Evolutionary conservation across 2,797 vertebrate genomes (phyloP).

Genomic region (Aeoliscus strigatus): DNA sequence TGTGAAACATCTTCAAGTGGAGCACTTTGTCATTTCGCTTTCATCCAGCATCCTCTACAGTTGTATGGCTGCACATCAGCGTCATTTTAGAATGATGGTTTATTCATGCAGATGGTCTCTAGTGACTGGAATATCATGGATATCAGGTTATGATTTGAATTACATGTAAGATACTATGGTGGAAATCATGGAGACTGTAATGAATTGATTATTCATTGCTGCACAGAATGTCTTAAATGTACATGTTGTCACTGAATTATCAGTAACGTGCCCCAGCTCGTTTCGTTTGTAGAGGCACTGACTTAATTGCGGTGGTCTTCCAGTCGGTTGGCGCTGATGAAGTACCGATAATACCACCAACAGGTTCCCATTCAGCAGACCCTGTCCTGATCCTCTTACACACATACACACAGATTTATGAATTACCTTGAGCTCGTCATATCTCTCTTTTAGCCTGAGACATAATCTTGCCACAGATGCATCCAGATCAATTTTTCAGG

Average conservation of each 20-base stretch:
- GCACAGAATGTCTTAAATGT: too few species aligned
- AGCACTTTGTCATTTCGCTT: too few species aligned
- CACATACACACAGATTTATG: conserved; percentile 47
- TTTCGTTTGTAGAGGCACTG: conserved; percentile 34
- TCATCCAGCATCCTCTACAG: too few species aligned
- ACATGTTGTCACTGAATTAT: conserved; percentile 5
- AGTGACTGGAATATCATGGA: too few species aligned
- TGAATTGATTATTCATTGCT: too few species aligned
- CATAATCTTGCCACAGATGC: conserved; percentile 58
- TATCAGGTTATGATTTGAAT: too few species aligned
- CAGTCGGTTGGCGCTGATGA: conserved; percentile 22
- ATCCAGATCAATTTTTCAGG: conserved; percentile 66
- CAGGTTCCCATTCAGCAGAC: conserved; percentile 14
- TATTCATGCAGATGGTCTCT: too few species aligned
- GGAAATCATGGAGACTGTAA: too few species aligned
- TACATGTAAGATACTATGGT: too few species aligned
- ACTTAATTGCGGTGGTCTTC: conserved; percentile 26
- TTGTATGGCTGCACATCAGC: too few species aligned
- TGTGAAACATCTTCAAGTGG: too few species aligned
- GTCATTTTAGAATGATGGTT: too few species aligned
- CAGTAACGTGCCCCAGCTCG: conserved; percentile 19
- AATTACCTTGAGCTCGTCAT: conserved; percentile 59
- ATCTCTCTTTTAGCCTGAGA: conserved; percentile 50
- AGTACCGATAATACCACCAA: conserved; percentile 24
- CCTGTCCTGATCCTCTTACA: conserved; percentile 28